A percentile compares a stretch with the other conserved stretches of the same genome.
Evolutionary conservation across 2,113 vertebrate species (phyloP).

Genomic region (Eolophus roseicapilla): DNA sequence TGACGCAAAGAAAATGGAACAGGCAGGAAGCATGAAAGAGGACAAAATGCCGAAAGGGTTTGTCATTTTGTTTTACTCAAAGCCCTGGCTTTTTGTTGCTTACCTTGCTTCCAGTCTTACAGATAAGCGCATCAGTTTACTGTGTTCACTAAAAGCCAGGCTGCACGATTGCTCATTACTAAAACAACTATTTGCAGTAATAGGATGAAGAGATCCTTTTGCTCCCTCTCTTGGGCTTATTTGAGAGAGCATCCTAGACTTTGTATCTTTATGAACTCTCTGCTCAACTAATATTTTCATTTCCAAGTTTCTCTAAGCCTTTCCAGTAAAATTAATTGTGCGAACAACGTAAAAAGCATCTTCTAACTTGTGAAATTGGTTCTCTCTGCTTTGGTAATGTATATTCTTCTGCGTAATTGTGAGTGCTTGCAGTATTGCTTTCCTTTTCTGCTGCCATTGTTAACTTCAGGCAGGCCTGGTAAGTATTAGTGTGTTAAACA

Average conservation of each 20-base stretch:
- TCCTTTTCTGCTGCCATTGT: conserved; percentile 10
- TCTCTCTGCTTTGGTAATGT: conserved; percentile 13
- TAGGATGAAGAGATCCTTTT: neutral
- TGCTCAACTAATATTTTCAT: conserved; percentile 61
- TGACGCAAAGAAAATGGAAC: conserved; percentile 73
- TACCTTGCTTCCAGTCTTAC: conserved; percentile 66
- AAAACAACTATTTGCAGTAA: conserved; percentile 31
- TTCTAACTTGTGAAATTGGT: neutral
- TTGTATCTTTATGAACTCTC: conserved; percentile 54
- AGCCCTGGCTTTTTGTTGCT: conserved; percentile 60
- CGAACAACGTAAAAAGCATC: neutral
- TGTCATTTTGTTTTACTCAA: conserved; percentile 68
- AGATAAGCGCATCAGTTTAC: conserved; percentile 29
- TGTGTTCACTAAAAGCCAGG: conserved; percentile 46
- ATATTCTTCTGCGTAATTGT: neutral
- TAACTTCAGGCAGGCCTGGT: neutral
- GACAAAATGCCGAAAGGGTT: conserved; percentile 77
- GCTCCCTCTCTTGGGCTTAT: conserved; percentile 49
- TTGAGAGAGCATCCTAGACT: conserved; percentile 17
- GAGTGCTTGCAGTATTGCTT: conserved; percentile 5
- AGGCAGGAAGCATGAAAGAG: conserved; percentile 76
- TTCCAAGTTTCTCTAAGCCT: conserved; percentile 37
- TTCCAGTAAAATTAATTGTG: neutral
- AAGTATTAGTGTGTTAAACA: neutral
- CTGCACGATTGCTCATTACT: conserved; percentile 44